phyloP scores from a whole-genome alignment of 2,113 vertebrate genomes.

The Ptyas mucosa region DNA sequence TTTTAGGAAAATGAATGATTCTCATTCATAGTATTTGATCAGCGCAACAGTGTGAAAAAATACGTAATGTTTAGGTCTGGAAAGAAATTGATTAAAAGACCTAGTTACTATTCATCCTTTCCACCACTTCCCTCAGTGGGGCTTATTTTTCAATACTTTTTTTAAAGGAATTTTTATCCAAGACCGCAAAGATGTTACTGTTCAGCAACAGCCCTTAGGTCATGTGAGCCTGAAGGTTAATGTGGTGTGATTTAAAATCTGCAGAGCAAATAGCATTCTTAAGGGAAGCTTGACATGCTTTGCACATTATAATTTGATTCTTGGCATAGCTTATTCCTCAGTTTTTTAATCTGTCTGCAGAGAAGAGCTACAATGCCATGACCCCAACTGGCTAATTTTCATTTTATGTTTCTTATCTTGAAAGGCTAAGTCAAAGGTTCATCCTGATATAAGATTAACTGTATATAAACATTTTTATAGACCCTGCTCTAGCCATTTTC shows the following conservation, averaged over 20 bases:
- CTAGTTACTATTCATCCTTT: constrained; percentile 30
- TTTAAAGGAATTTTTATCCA: constrained; percentile 46
- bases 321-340: constrained; percentile 57
- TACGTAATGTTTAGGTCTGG: background rate
- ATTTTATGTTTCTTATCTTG: constrained; percentile 59
- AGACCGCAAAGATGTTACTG: constrained; percentile 63
- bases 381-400: constrained; percentile 64
- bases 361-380: constrained; percentile 46
- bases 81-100: constrained; percentile 37
- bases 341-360: constrained; percentile 56
- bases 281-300: constrained; percentile 65
- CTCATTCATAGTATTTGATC: constrained; percentile 53
- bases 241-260: constrained; percentile 66
- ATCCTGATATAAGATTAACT: constrained; percentile 51
- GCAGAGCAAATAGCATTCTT: constrained; percentile 64
- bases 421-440: constrained; percentile 57
- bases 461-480: constrained; percentile 50
- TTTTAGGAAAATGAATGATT: constrained; percentile 30
- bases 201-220: constrained; percentile 56
- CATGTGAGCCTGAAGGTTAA: constrained; percentile 62
- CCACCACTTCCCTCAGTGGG: background rate
- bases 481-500: constrained; percentile 37
- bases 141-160: constrained; percentile 27
- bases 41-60: constrained; percentile 4
- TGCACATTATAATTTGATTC: constrained; percentile 69